Base-by-base conservation (phyloP, 2,113 vertebrate species). In the Dinomys branickii region DNA sequence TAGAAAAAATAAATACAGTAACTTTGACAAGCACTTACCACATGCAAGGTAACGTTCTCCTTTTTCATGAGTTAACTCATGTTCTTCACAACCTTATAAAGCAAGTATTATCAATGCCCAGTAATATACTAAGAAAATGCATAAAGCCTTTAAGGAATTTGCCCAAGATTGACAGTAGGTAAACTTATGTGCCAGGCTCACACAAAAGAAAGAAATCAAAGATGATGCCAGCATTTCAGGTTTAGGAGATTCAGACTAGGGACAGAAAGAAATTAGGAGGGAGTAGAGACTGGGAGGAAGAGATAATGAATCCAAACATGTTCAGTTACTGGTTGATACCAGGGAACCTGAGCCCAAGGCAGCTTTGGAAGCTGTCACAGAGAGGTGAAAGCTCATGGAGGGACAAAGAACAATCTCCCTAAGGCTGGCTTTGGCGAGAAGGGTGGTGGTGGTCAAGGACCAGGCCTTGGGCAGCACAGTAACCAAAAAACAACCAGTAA, bases 141-240 rank as follows among this genome's bases (percentile, higher is more conserved):
- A 87, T 16, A 3, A 26, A 75, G 56, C n/a, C 75, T 83, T 33
- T 73, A 85, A 89, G 52, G 82, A 81, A 77, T 65, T 63, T 94
- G 52, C 47, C 26, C 56, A 50, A 54, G 26, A 89, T 65, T 59
- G 78, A 85, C 7, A 82, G 11, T n/a, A 58, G 63, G 41, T 47
- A 50, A 78, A 58, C 50, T 54, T 14, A 87, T 24, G 50, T 87
- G n/a, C 33, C 41, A 85, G 63, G 35, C 38, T 73, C 52, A 81
- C 4, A 47, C 89, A 54, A 81, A 58, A 22, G 22, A 90, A 93
- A 0, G 9, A 95, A 92, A 65, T 28, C 26, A 93, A 54, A 67
- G 24, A 93, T 8, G n/a, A 82, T 56, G 50, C 80, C 88, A 91
- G 67, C 33, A 89, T 95, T 78, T 85, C 71, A 89, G 95, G 38